Base-by-base conservation (phyloP, 2,888 invertebrate species). In the Sericinus montela region DNA sequence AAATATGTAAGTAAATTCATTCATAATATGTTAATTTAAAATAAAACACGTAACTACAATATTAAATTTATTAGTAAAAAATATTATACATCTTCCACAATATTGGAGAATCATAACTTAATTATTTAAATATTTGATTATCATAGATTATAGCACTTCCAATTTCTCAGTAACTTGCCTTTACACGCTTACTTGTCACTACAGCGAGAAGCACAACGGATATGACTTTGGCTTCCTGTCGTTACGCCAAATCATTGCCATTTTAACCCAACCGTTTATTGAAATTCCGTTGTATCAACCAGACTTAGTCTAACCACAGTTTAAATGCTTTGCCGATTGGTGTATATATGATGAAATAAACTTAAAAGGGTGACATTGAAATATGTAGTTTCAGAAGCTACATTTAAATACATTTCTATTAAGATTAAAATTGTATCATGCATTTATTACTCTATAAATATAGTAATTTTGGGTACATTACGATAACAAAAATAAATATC, bases 51-150 rank as follows among this genome's bases (percentile, higher is more conserved):
- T 41, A 43, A 52, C 43, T 87, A 87, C 81, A 87, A 86, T 88
- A 88, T 87, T 88, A 88, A 88, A 88, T 88, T 88, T 88, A 88
- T 88, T 88, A 88, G 88, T 88, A 88, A 87, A 88, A 87, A 88
- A 88, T 88, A 88, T 88, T 84, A 88, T 88, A 87, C 88, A 87
- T 88, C 87, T 86, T 87, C 88, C 88, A 86, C 85, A 87, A 86
- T 86, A 85, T 85, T 83, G 88, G 86, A 86, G 85, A 88, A 86
- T 85, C 75, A 82, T 86, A 86, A 87, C 86, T 87, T 86, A 87
- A 85, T 80, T 82, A 77, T 73, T 82, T 83, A 80, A 82, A 82
- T 80, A 87, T 84, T 85, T 84, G 84, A 86, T 85, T 85, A 86
- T 84, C 69, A 83, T 80, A 85, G 82, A 81, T 82, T 85, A 83